Base-by-base conservation (phyloP, 2,797 vertebrate species). In the Podarcis lilfordi region DNA sequence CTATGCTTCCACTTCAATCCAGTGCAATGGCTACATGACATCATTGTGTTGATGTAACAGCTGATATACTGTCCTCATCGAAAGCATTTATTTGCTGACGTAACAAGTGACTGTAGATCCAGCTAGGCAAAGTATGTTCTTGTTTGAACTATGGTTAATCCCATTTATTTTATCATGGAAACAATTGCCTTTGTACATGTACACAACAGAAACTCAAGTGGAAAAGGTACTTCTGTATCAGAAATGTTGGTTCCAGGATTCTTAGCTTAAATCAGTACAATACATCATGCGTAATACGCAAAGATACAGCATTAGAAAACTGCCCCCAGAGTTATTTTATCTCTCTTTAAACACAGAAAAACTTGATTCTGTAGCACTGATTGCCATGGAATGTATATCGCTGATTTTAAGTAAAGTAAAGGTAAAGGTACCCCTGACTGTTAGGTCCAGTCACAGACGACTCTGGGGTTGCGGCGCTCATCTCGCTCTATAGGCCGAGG, bases 151-250 rank as follows among this genome's bases (percentile, higher is more conserved):
- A 78, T 71, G 71, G 45, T 82, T 81, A 84, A n/a, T 59, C 83
- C 89, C 7, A 93, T 86, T 78, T 90, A 66, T 45, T 76, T 72
- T 79, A 92, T 83, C 84, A 81, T 1, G 55, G 90, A 92, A 80
- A 88, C 2, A 88, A 91, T 40, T 61, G 43, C 84, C 86, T 94
- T 90, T 92, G 78, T 93, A 94, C 91, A 94, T 66, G 71, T 40
- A 87, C 86, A 81, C 74, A 86, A 69, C 7, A 84, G 82, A 90
- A 93, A 81, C 37, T 71, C 86, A 85, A 23, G 29, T 27, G 3
- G 40, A 59, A 81, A 93, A 89, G 85, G 1, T 87, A 89, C 87
- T 92, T 86, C 64, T 90, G 92, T 86, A 90, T 88, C 88, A 92
- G 91, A 87, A 94, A 89, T 79, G 74, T 86, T 90, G 83, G 61